phyloP scores from a whole-genome alignment of 2,797 vertebrate genomes.

The Leptoclinus maculatus region DNA sequence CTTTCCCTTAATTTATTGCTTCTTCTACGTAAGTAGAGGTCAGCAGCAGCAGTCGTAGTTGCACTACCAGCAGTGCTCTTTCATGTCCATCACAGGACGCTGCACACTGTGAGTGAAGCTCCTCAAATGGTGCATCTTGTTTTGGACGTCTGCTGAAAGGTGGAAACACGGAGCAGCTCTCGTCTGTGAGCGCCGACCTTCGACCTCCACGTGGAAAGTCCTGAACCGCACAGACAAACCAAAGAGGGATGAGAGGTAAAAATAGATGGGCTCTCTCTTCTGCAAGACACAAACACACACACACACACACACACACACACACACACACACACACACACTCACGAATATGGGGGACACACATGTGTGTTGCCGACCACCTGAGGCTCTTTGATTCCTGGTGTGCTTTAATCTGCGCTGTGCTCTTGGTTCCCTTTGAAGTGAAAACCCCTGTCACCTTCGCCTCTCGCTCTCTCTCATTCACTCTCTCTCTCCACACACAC shows the following conservation, averaged over 20 bases:
- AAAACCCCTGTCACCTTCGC: conserved; percentile 73
- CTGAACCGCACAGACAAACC: background rate
- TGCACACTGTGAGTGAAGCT: background rate
- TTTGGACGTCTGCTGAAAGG: background rate
- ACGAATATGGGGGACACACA: conserved; percentile 57
- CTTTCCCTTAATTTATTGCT: background rate
- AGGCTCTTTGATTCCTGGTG: conserved; percentile 83
- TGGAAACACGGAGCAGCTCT: background rate
- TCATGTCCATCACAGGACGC: background rate
- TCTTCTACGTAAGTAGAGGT: background rate
- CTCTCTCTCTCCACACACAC: conserved; percentile 19
- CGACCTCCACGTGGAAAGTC: background rate
- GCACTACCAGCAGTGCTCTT: background rate
- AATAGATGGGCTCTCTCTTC: conserved; percentile 45
- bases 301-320: conserved; percentile 15
- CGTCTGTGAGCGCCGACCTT: background rate
- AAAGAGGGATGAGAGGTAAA: conserved; percentile 44
- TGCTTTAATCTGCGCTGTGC: conserved; percentile 84
- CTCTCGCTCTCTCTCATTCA: conserved; percentile 36
- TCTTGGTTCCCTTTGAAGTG: conserved; percentile 83
- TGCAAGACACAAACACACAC: background rate
- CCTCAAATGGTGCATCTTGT: background rate
- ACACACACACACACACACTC: conserved; percentile 19
- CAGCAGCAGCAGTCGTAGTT: background rate
- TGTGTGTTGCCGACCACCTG: conserved; percentile 77